Conservation (phyloP, 2,888 invertebrate genomes). For the Cryptocephalus primarius region DNA sequence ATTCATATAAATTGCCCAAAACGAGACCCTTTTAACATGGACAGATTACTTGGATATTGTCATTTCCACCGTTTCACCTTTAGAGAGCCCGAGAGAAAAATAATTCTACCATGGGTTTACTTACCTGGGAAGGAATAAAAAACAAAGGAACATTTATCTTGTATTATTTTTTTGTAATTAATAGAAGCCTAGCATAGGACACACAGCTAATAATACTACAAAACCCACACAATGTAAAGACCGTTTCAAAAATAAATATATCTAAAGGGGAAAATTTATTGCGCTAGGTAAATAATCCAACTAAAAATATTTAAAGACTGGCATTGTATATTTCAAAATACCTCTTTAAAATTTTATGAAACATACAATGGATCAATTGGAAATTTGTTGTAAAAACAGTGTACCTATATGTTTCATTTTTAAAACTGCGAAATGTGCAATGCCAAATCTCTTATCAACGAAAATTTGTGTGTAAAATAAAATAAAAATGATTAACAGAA, state of each 20-base stretch:
- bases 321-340: too few relatives aligned
- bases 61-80: neutral
- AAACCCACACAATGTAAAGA: slow-evolving; percentile 24
- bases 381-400: too few relatives aligned
- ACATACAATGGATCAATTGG: too few relatives aligned
- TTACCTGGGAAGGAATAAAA: slow-evolving; percentile 19
- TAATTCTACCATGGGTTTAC: slow-evolving; percentile 18
- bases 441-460: too few relatives aligned
- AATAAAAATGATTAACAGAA: slow-evolving; percentile 11
- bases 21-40: too few relatives aligned
- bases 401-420: too few relatives aligned
- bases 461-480: neutral
- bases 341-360: too few relatives aligned
- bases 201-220: slow-evolving; percentile 31
- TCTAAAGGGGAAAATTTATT: slow-evolving; percentile 8
- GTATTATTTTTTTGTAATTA: slow-evolving; percentile 3
- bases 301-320: neutral
- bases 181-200: slow-evolving; percentile 30
- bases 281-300: slow-evolving; percentile 6
- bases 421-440: too few relatives aligned
- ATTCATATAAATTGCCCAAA: slow-evolving; percentile 2
- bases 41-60: too few relatives aligned
- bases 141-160: slow-evolving; percentile 10
- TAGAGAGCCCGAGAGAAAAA: neutral
- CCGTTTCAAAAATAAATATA: slow-evolving; percentile 14